Conservation (phyloP, 2,113 vertebrate species). For the Phaethon lepturus region DNA sequence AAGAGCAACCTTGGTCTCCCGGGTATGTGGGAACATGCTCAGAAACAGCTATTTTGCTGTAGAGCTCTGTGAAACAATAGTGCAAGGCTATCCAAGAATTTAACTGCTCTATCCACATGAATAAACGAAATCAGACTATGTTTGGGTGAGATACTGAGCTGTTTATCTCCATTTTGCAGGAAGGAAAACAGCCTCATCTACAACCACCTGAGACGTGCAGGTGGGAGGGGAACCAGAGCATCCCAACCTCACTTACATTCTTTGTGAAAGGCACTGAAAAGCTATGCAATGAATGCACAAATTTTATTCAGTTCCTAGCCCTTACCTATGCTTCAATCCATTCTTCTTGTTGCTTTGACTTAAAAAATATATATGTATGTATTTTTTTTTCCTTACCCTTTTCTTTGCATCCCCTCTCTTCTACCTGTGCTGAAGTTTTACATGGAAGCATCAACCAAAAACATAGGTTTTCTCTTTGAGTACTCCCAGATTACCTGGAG, state of each 20-base stretch:
- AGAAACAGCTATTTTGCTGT: background rate
- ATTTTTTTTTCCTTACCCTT: background rate
- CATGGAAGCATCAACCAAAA: conserved; percentile 16
- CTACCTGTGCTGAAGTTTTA: background rate
- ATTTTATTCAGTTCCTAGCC: background rate
- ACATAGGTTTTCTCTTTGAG: background rate
- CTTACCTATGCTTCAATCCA: background rate
- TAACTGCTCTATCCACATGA: background rate
- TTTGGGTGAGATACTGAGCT: background rate
- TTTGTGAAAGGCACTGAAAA: background rate
- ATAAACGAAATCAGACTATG: background rate
- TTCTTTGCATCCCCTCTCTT: conserved; percentile 3
- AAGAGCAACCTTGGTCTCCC: background rate
- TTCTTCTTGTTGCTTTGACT: conserved; percentile 18
- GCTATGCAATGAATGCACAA: background rate
- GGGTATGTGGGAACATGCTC: background rate
- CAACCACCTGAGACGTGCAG: background rate
- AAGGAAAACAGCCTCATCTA: background rate
- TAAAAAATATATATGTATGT: background rate
- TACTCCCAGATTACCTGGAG: background rate
- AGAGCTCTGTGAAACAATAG: background rate
- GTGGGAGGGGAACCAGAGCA: background rate
- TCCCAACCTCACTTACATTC: background rate
- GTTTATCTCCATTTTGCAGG: background rate
- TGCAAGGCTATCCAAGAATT: background rate